Base-by-base conservation (phyloP, 2,113 vertebrate species). In the Myiopsitta monachus region DNA sequence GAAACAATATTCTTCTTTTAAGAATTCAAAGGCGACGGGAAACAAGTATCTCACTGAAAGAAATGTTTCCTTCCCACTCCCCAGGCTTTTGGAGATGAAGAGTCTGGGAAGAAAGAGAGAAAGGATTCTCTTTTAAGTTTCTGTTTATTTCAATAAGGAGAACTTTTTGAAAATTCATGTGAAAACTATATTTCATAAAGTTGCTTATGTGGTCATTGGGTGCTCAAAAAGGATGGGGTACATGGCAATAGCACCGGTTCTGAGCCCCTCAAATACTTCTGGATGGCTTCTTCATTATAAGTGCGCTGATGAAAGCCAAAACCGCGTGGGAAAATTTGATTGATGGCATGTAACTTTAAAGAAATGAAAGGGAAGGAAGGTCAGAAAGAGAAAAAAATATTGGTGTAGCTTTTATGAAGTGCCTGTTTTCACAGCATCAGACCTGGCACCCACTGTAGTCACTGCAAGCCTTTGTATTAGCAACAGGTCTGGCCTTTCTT, bases 1-100 rank as follows among this genome's bases (percentile, higher is more conserved):
- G 88, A 93, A 96, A 96, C 92, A 97, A 79, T 95, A 91, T 95
- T 96, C 73, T 83, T 52, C 79, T 94, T 96, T 92, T 81, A 93
- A 91, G 86, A 80, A 94, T 68, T 95, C 83, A 76, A 86, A 88
- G 83, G 80, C 91, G 0, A 90, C 31, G 85, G 95, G 85, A 86
- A 97, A 87, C 61, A 44, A 94, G 90, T 49, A 86, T 79, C 75
- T 90, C 1, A 36, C 90, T 94, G 96, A 96, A 95, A 96, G 87
- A 75, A 88, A 73, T 0, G 26, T 82, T 94, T 95, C 94, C 96
- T 94, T 94, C 91, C 94, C 94, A 0, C 88, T 96, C 95, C 91
- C 93, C 0, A 2, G 94, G 95, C 77, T 95, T 91, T 68, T 1
- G 9, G 88, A 87, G 82, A 17, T 31, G 70, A 64, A 76, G 88